A percentile compares a stretch with the other conserved stretches of the same genome.
phyloP scores from a whole-genome alignment of 2,113 vertebrate genomes.

The Polypterus bichir region DNA sequence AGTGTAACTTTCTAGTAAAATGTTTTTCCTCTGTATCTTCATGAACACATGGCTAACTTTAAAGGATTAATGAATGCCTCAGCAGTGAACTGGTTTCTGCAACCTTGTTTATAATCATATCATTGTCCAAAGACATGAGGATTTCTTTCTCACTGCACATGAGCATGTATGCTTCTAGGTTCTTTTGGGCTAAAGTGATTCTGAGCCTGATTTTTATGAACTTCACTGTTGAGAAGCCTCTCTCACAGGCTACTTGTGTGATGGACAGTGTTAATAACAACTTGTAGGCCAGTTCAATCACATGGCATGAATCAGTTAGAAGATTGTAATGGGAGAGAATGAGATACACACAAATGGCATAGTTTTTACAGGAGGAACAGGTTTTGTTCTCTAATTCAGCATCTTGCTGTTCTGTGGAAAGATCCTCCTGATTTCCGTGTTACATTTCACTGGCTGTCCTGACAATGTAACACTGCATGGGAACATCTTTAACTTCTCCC shows the following conservation, averaged over 20 bases:
- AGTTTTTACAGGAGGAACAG: slow-evolving; percentile 4
- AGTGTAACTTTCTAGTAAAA: too few relatives aligned
- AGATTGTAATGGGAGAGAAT: slow-evolving; percentile 7
- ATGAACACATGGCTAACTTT: too few relatives aligned
- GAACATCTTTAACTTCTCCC: slow-evolving; percentile 16
- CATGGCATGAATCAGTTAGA: slow-evolving; percentile 10
- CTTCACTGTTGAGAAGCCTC: slow-evolving; percentile 17
- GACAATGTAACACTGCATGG: slow-evolving; percentile 9
- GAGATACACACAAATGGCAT: neutral
- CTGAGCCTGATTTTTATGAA: slow-evolving; percentile 13
- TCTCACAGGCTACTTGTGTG: slow-evolving; percentile 13
- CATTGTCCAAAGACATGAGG: neutral
- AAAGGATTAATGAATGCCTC: too few relatives aligned
- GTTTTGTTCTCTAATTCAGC: neutral
- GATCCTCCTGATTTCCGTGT: slow-evolving; percentile 1
- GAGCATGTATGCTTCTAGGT: slow-evolving; percentile 14
- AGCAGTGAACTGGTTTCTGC: slow-evolving; percentile 10
- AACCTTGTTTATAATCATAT: slow-evolving; percentile 6
- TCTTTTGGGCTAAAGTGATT: slow-evolving; percentile 7
- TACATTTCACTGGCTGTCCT: neutral
- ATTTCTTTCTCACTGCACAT: neutral
- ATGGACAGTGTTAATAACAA: slow-evolving; percentile 13
- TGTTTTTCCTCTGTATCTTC: too few relatives aligned
- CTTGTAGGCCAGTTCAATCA: slow-evolving; percentile 10
- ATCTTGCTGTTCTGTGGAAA: neutral